Evolutionary conservation across 2,797 vertebrate species (phyloP).

Genomic region (Vespertilio murinus): DNA sequence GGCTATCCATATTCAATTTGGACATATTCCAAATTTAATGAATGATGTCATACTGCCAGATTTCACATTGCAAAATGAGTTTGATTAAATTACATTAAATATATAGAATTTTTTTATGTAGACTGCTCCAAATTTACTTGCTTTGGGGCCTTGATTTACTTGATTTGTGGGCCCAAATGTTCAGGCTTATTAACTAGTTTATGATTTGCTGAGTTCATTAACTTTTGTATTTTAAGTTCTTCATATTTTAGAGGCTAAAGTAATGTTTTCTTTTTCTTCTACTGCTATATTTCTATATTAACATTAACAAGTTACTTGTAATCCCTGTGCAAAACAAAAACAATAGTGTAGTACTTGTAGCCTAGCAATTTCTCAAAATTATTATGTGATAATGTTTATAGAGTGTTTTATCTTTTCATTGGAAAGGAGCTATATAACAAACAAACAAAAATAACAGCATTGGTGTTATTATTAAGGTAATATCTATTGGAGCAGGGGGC

Average conservation of each 20-base stretch:
- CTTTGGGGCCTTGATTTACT: neutral
- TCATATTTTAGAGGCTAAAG: neutral
- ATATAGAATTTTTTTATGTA: neutral
- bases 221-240: too few species aligned
- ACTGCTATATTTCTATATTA: neutral
- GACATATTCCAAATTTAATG: neutral
- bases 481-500: neutral
- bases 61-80: conserved; percentile 7
- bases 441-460: neutral
- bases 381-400: conserved; percentile 1
- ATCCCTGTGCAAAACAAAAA: conserved; percentile 21
- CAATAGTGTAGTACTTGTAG: neutral
- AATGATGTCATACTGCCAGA: neutral
- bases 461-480: neutral
- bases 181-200: too few species aligned
- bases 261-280: neutral
- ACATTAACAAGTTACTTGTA: conserved; percentile 26
- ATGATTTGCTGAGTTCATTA: too few species aligned
- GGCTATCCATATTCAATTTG: neutral
- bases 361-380: conserved; percentile 48
- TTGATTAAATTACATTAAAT: neutral
- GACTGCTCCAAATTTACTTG: neutral
- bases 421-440: neutral
- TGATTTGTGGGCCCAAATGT: neutral
- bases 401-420: conserved; percentile 46